phyloP scores from a whole-genome alignment of 2,888 invertebrate species.

The Alsophila aescularia region DNA sequence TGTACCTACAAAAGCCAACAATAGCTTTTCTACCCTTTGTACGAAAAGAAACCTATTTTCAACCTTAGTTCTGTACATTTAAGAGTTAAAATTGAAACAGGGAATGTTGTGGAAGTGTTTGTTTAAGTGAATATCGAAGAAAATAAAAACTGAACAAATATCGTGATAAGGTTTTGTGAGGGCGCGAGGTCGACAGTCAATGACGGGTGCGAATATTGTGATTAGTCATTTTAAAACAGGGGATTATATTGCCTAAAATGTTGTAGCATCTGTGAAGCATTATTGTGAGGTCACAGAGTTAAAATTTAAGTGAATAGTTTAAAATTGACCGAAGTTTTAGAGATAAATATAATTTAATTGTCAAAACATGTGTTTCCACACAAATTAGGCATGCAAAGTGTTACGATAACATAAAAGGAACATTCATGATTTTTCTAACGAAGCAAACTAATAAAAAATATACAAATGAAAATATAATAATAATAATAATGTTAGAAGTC shows the following conservation, averaged over 20 bases:
- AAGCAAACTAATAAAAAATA: too few species aligned
- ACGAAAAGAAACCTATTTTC: conserved; percentile 39
- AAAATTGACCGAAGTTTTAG: too few species aligned
- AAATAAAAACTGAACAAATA: conserved; percentile 83
- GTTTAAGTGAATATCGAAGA: conserved; percentile 73
- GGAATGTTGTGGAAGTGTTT: conserved; percentile 43
- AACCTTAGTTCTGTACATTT: conserved; percentile 39
- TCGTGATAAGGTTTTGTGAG: conserved; percentile 79
- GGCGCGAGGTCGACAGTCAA: conserved; percentile 78
- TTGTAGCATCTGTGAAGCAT: conserved; percentile 47
- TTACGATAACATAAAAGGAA: too few species aligned
- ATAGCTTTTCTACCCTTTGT: conserved; percentile 51
- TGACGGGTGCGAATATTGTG: conserved; percentile 61
- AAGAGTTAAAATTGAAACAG: conserved; percentile 12
- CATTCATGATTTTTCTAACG: too few species aligned
- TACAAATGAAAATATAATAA: too few species aligned
- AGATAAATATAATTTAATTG: too few species aligned
- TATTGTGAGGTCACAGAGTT: too few species aligned
- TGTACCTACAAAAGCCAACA: conserved; percentile 64
- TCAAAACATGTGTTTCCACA: too few species aligned
- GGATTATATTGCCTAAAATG: conserved; percentile 44
- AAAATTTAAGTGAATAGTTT: too few species aligned
- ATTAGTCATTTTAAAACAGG: conserved; percentile 27
- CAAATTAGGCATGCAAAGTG: too few species aligned
- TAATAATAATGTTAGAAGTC: too few species aligned